Conservation (phyloP, 2,113 vertebrate genomes). For the Colistium nudipinnis region DNA sequence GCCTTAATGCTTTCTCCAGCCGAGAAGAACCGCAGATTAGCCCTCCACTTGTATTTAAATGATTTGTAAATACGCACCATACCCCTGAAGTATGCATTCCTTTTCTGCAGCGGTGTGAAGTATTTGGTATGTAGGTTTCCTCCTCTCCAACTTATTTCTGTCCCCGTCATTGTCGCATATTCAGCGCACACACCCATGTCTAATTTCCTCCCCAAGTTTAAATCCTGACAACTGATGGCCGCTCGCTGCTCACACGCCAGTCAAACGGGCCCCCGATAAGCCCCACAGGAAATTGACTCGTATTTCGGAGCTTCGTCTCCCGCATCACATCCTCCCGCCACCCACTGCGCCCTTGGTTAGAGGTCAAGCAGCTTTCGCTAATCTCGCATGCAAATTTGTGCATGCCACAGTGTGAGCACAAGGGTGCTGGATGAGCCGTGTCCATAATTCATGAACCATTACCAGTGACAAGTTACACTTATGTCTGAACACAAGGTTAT, state of each 20-base stretch:
- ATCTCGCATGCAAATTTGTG: constrained; percentile 70
- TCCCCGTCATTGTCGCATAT: constrained; percentile 63
- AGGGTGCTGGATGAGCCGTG: constrained; percentile 46
- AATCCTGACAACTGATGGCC: constrained; percentile 76
- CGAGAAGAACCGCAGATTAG: constrained; percentile 52
- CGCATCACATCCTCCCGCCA: constrained; percentile 60
- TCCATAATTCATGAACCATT: constrained; percentile 54
- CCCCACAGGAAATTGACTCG: constrained; percentile 75
- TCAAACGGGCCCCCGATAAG: constrained; percentile 73
- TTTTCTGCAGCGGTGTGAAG: constrained; percentile 21
- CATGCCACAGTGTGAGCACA: constrained; percentile 37
- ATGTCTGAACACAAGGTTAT: constrained; percentile 17
- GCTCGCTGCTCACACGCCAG: constrained; percentile 71
- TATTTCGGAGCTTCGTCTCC: constrained; percentile 66
- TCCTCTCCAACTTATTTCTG: constrained; percentile 33
- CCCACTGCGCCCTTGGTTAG: constrained; percentile 69
- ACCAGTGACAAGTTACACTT: constrained; percentile 42
- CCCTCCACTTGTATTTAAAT: constrained; percentile 40
- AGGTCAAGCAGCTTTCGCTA: constrained; percentile 74
- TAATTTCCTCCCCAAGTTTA: constrained; percentile 79
- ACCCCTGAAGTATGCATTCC: constrained; percentile 19
- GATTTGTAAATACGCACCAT: constrained; percentile 51
- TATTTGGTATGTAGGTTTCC: constrained; percentile 23
- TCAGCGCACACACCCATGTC: constrained; percentile 66
- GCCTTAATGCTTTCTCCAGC: constrained; percentile 44